These are phyloP conservation scores for Propsilocerus akamusi DNA, from an alignment of 1,140 invertebrate species.

Conservation along the genomic window DNA sequence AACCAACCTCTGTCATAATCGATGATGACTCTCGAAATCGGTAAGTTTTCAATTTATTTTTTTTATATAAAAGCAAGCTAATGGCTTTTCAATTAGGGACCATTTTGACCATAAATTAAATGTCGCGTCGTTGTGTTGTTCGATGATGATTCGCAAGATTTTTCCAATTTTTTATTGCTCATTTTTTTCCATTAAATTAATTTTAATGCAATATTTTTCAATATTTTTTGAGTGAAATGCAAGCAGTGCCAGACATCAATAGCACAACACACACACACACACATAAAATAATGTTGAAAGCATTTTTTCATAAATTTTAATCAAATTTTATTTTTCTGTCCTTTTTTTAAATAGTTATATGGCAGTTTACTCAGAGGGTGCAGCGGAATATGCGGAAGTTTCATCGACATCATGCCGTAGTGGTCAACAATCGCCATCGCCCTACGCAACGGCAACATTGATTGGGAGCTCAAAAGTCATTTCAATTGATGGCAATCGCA, in stretches of 20 bases:
- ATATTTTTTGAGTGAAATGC: too few species aligned
- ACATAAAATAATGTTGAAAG: too few species aligned
- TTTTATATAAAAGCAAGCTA: neutral
- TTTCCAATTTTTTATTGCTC: too few species aligned
- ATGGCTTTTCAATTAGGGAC: neutral
- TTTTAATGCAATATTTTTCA: too few species aligned
- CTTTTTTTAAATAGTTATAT: too few species aligned
- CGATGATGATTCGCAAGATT: too few species aligned
- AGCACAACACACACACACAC: too few species aligned
- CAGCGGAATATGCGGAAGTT: slow-evolving; percentile 32
- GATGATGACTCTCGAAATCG: neutral
- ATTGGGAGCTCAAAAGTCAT: slow-evolving; percentile 14
- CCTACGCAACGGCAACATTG: slow-evolving; percentile 30
- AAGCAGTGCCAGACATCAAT: too few species aligned
- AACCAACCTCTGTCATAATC: neutral
- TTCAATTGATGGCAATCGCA: slow-evolving; percentile 9
- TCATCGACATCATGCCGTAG: slow-evolving; percentile 24
- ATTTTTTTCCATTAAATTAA: too few species aligned
- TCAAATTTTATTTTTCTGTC: too few species aligned
- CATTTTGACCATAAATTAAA: neutral
- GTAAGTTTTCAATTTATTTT: neutral
- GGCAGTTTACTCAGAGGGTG: slow-evolving; percentile 23
- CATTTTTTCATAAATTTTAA: too few species aligned
- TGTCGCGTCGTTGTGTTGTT: too few species aligned
- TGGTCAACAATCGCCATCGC: slow-evolving; percentile 23